These are phyloP conservation scores for Drosophila mulleri DNA, from an alignment of 2,888 invertebrate species.

Conservation along the genomic window DNA sequence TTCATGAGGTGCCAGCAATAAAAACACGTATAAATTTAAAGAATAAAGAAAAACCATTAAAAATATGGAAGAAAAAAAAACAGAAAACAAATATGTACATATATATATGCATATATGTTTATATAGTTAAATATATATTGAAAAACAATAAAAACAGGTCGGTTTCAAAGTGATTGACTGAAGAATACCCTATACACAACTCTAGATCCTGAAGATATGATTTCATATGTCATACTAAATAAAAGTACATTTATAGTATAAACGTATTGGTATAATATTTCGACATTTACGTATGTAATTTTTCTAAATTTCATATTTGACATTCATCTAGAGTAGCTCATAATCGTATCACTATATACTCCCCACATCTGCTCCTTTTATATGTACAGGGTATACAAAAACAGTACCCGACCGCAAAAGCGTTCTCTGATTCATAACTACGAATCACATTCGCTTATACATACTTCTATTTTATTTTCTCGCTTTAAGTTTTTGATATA, in stretches of 20 bases:
- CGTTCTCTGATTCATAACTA: constrained; percentile 60
- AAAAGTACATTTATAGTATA: no score
- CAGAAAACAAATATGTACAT: neutral
- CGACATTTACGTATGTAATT: neutral
- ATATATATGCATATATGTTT: neutral
- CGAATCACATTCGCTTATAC: constrained; percentile 22
- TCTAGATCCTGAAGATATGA: no score
- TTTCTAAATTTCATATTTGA: neutral
- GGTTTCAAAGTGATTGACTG: neutral
- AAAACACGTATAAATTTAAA: neutral
- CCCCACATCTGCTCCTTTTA: neutral
- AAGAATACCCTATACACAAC: neutral
- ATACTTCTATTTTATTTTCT: constrained; percentile 12
- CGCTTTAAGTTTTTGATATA: constrained; percentile 4
- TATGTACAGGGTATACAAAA: constrained; percentile 1
- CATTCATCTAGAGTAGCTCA: neutral
- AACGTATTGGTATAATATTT: neutral
- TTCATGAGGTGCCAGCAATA: no score
- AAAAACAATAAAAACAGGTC: neutral
- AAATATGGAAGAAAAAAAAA: constrained; percentile 4
- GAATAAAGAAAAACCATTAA: constrained; percentile 3
- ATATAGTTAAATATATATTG: neutral
- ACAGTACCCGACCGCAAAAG: constrained; percentile 44
- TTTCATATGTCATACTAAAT: no score
- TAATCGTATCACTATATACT: neutral